Conservation (phyloP, 2,888 invertebrate genomes). For the Eupithecia pulchellata region DNA sequence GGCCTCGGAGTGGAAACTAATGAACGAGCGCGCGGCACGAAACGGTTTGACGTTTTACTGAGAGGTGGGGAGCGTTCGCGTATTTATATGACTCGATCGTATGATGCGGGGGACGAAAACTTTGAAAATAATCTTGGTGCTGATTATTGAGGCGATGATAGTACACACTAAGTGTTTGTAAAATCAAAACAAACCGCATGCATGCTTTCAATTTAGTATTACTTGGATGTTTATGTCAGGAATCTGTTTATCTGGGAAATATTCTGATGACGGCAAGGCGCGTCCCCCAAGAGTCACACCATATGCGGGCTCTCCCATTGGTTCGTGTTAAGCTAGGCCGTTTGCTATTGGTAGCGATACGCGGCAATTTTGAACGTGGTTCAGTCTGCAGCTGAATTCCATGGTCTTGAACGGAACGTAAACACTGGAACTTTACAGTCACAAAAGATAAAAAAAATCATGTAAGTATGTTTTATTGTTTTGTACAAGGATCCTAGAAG, state of each 20-base stretch:
- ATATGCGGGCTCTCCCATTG: conserved; percentile 73
- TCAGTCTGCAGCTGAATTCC: neutral
- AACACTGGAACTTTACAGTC: conserved; percentile 3
- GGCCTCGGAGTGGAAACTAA: conserved; percentile 49
- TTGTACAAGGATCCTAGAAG: too few species aligned
- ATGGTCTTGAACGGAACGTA: neutral
- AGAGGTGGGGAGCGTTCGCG: conserved; percentile 74
- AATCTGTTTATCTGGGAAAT: conserved; percentile 50
- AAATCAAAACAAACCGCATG: conserved; percentile 41
- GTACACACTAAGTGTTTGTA: conserved; percentile 48
- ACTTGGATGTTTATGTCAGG: conserved; percentile 55
- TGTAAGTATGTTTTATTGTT: neutral
- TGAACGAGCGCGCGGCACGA: conserved; percentile 60
- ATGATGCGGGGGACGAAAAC: conserved; percentile 79
- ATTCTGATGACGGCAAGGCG: conserved; percentile 55
- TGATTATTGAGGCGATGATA: conserved; percentile 55
- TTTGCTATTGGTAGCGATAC: conserved; percentile 64
- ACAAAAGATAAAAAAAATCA: neutral
- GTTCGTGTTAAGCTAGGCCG: conserved; percentile 49
- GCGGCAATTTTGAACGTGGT: conserved; percentile 60
- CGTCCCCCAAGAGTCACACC: conserved; percentile 82
- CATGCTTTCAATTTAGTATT: conserved; percentile 45
- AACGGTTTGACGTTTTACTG: conserved; percentile 76
- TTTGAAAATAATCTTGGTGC: conserved; percentile 66
- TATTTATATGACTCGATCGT: conserved; percentile 82